Conservation (phyloP, 2,888 invertebrate genomes). For the Mayetiola destructor region DNA sequence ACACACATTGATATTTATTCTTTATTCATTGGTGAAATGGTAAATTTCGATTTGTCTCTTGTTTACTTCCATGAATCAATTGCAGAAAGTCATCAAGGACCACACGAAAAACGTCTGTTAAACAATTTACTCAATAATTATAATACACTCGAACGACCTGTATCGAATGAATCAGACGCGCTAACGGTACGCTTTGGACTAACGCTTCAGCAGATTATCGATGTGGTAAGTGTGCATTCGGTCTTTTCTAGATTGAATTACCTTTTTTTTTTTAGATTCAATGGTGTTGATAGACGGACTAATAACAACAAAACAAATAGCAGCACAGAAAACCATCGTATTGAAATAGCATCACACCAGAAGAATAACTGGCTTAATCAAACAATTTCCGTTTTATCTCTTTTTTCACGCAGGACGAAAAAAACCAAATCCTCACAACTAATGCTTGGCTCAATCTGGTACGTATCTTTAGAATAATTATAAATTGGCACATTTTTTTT, state of each 20-base stretch:
- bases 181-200: slow-evolving; percentile 82
- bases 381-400: slow-evolving; percentile 9
- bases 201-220: slow-evolving; percentile 84
- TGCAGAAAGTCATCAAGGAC: slow-evolving; percentile 75
- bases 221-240: slow-evolving; percentile 61
- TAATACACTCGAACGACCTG: slow-evolving; percentile 80
- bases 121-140: slow-evolving; percentile 68
- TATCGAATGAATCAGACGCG: slow-evolving; percentile 81
- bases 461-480: slow-evolving; percentile 44
- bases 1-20: no score
- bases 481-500: not conserved
- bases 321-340: not conserved
- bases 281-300: not conserved
- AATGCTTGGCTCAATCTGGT: slow-evolving; percentile 98
- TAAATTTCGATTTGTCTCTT: no score
- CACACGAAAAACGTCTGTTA: slow-evolving; percentile 75
- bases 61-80: no score
- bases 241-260: not conserved
- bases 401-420: slow-evolving; percentile 70
- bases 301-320: not conserved
- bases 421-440: slow-evolving; percentile 96
- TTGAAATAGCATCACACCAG: no score
- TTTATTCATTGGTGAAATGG: no score
- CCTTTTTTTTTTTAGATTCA: not conserved
- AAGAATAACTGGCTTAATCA: no score